Conservation (phyloP, 2,888 invertebrate species). For the Thelaira solivaga region DNA sequence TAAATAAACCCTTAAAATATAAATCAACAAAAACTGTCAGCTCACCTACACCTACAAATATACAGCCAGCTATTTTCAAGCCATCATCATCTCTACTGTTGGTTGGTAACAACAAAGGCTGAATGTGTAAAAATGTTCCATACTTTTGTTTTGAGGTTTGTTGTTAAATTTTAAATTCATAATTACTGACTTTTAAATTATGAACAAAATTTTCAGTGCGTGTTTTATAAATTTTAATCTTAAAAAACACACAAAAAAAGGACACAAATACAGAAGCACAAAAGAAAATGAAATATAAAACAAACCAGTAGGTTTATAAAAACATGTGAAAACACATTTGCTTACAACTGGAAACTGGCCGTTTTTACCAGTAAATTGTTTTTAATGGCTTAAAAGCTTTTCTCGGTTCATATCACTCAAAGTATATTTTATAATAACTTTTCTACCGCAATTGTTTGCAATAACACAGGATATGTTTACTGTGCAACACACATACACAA, state of each 20-base stretch:
- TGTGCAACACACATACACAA: background rate
- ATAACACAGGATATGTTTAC: conserved; percentile 4
- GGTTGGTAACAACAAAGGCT: background rate
- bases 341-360: background rate
- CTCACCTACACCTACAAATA: too few relatives aligned
- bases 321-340: background rate
- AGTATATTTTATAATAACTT: conserved; percentile 61
- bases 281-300: too few relatives aligned
- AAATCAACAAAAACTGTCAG: too few relatives aligned
- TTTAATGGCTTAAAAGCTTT: conserved; percentile 74
- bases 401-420: conserved; percentile 70
- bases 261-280: background rate
- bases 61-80: background rate
- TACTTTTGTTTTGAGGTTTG: conserved; percentile 38
- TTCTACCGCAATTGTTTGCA: conserved; percentile 47
- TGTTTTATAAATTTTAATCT: conserved; percentile 31
- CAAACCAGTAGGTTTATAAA: too few relatives aligned
- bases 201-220: background rate
- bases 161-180: conserved; percentile 20
- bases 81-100: background rate
- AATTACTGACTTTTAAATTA: conserved; percentile 46
- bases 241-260: conserved; percentile 1
- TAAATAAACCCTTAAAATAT: too few relatives aligned
- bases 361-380: conserved; percentile 42
- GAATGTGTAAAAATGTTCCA: background rate